Conservation (phyloP, 2,888 invertebrate genomes). For the Chalcosyrphus nemorum region DNA sequence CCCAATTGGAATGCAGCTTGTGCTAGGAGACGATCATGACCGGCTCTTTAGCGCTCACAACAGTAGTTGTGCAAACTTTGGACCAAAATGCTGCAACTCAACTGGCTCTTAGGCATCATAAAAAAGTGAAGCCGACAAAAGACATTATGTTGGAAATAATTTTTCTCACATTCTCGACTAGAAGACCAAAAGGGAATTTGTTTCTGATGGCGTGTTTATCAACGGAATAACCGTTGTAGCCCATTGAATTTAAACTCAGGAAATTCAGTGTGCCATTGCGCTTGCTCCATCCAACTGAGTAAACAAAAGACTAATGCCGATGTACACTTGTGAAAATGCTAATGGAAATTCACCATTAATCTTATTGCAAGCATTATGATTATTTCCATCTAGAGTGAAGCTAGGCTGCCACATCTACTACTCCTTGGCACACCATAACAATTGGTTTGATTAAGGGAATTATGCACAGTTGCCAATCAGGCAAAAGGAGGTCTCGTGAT, state of each 20-base stretch:
- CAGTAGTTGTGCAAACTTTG: conserved; percentile 63
- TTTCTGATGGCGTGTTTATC: conserved; percentile 64
- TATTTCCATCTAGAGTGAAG: conserved; percentile 54
- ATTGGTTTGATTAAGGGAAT: conserved; percentile 68
- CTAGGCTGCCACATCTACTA: background rate
- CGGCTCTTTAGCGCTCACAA: conserved; percentile 50
- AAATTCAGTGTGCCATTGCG: conserved; percentile 14
- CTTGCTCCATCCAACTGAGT: conserved; percentile 30
- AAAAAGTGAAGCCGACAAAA: conserved; percentile 70
- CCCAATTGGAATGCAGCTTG: conserved; percentile 66
- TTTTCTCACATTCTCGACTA: conserved; percentile 72
- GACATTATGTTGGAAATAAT: conserved; percentile 70
- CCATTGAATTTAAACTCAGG: conserved; percentile 29
- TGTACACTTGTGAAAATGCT: conserved; percentile 63
- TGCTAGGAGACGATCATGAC: conserved; percentile 62
- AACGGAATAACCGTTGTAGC: conserved; percentile 43
- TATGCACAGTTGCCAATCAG: conserved; percentile 58
- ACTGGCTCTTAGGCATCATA: conserved; percentile 57
- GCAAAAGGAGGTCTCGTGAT: conserved; percentile 39
- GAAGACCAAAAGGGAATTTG: conserved; percentile 66
- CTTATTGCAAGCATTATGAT: conserved; percentile 67
- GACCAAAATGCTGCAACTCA: conserved; percentile 48
- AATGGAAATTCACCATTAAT: conserved; percentile 68
- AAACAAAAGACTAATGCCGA: conserved; percentile 62
- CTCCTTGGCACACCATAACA: conserved; percentile 29